phyloP scores from a whole-genome alignment of 2,797 vertebrate genomes.

The Sebastes ruberrimus region DNA sequence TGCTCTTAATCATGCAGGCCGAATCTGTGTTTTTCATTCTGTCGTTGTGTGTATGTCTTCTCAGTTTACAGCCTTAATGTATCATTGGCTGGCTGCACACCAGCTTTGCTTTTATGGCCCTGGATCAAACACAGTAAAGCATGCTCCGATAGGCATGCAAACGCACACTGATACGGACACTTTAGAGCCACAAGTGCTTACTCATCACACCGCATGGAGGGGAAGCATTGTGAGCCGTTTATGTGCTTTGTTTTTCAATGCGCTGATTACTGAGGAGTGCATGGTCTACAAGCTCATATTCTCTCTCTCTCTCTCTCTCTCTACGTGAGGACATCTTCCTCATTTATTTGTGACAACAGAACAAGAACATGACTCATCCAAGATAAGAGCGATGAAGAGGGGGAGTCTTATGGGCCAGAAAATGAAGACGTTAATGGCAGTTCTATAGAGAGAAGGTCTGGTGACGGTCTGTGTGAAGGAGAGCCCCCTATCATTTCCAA shows the following conservation, averaged over 20 bases:
- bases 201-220: constrained; percentile 52
- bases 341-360: constrained; percentile 64
- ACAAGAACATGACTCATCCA: constrained; percentile 46
- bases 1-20: constrained; percentile 16
- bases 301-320: neutral
- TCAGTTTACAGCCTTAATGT: constrained; percentile 65
- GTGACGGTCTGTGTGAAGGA: constrained; percentile 25
- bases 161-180: constrained; percentile 42
- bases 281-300: constrained; percentile 18
- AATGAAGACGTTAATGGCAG: constrained; percentile 36
- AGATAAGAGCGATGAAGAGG: constrained; percentile 44
- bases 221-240: constrained; percentile 23
- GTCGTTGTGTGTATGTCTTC: constrained; percentile 4
- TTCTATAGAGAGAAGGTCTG: constrained; percentile 32
- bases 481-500: constrained; percentile 58
- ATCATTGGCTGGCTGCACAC: constrained; percentile 51
- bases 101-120: constrained; percentile 65
- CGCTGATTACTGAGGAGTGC: constrained; percentile 41
- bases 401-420: constrained; percentile 44
- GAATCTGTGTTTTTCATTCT: constrained; percentile 16
- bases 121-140: constrained; percentile 61
- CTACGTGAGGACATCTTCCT: constrained; percentile 36
- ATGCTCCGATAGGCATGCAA: constrained; percentile 45
- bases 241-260: constrained; percentile 60
- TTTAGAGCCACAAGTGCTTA: constrained; percentile 60